phyloP scores from a whole-genome alignment of 1,140 invertebrate genomes.

The Eriocheir sinensis region DNA sequence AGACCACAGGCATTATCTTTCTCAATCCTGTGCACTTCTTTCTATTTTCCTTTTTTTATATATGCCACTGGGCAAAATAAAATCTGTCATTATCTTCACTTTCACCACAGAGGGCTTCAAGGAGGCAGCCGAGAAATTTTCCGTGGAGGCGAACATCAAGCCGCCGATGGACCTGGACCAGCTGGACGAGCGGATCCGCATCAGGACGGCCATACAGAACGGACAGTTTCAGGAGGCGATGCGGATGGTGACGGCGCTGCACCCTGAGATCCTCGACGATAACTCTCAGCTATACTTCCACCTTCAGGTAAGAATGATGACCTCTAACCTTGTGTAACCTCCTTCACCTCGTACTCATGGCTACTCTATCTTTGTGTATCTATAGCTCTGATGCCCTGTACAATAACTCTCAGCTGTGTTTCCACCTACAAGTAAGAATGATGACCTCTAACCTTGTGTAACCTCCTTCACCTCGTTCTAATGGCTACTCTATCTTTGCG shows the following conservation, averaged over 20 bases:
- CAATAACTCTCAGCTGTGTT: constrained; percentile 97
- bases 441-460: no score
- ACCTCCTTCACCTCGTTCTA: no score
- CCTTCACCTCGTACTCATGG: no score
- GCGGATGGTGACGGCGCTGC: constrained; percentile 94
- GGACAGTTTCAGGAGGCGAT: constrained; percentile 97
- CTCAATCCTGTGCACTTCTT: background rate
- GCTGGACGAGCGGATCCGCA: constrained; percentile 94
- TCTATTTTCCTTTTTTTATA: background rate
- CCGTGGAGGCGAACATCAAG: constrained; percentile 94
- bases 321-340: no score
- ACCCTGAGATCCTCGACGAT: constrained; percentile 97
- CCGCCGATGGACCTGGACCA: constrained; percentile 93
- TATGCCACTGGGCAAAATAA: no score
- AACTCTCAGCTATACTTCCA: constrained; percentile 98
- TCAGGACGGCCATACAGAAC: constrained; percentile 96
- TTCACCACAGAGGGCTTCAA: constrained; percentile 94
- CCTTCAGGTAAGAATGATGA: constrained; percentile 87
- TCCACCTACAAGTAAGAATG: constrained; percentile 91
- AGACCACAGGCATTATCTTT: background rate
- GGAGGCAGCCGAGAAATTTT: constrained; percentile 98
- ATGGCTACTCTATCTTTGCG: no score
- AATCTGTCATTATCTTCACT: no score
- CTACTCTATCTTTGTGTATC: no score
- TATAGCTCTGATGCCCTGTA: constrained; percentile 97